phyloP scores from a whole-genome alignment of 2,888 invertebrate species.

The Drosophila leonis region DNA sequence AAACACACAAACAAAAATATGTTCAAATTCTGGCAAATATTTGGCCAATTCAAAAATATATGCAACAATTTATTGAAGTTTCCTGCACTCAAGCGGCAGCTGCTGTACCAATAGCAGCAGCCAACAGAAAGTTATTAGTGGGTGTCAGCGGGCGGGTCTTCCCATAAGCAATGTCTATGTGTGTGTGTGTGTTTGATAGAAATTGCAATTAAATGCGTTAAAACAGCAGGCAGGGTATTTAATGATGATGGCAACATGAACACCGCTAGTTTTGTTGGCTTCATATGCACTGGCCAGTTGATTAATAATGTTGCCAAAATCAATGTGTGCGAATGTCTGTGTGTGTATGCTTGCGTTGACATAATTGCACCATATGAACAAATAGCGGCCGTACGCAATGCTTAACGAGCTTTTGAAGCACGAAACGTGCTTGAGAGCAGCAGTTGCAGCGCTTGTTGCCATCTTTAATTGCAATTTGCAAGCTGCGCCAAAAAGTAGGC shows the following conservation, averaged over 20 bases:
- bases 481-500: slow-evolving; percentile 58
- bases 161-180: not conserved
- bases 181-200: slow-evolving; percentile 3
- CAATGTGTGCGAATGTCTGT: not conserved
- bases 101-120: slow-evolving; percentile 7
- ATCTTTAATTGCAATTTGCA: slow-evolving; percentile 63
- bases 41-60: slow-evolving; percentile 52
- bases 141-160: not conserved
- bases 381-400: slow-evolving; percentile 54
- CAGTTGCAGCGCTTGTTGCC: slow-evolving; percentile 19
- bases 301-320: slow-evolving; percentile 62
- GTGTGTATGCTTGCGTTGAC: slow-evolving; percentile 39
- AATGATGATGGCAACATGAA: slow-evolving; percentile 38
- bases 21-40: slow-evolving; percentile 37
- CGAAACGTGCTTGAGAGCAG: slow-evolving; percentile 69
- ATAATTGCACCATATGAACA: slow-evolving; percentile 62
- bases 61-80: slow-evolving; percentile 57
- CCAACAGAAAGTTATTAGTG: not conserved
- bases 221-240: slow-evolving; percentile 23
- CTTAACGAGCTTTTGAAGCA: slow-evolving; percentile 56
- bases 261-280: slow-evolving; percentile 9
- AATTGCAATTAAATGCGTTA: slow-evolving; percentile 50
- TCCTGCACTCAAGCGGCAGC: slow-evolving; percentile 22
- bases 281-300: slow-evolving; percentile 47
- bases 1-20: slow-evolving; percentile 13